Conservation (phyloP, 2,888 invertebrate species). For the Ochropleura leucogaster region DNA sequence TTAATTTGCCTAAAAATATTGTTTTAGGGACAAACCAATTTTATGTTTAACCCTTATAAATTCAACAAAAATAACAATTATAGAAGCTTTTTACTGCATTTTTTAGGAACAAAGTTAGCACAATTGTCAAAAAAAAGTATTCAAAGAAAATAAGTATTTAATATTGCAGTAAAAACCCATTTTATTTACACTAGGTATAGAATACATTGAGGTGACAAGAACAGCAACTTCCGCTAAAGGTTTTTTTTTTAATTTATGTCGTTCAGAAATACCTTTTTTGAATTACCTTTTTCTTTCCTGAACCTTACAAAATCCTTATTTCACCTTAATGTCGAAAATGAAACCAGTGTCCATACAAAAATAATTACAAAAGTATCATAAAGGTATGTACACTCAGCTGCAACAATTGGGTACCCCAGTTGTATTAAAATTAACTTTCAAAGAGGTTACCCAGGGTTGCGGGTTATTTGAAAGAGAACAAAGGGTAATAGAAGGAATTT, state of each 20-base stretch:
- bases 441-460: no score
- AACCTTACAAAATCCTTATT: no score
- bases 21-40: not conserved
- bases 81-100: not conserved
- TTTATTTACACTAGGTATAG: conserved; percentile 6
- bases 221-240: not conserved
- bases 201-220: not conserved
- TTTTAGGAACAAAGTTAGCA: conserved; percentile 22
- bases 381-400: not conserved
- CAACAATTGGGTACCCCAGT: no score
- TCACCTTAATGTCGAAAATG: not conserved
- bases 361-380: conserved; percentile 1
- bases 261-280: no score
- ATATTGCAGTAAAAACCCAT: not conserved
- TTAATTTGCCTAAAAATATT: conserved; percentile 19
- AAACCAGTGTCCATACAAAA: not conserved
- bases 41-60: not conserved
- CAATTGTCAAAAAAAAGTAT: conserved; percentile 21
- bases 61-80: not conserved
- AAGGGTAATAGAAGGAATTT: no score
- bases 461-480: no score
- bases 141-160: not conserved
- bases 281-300: no score
- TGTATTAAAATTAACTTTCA: no score
- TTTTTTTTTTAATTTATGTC: no score